Evolutionary conservation across 2,113 vertebrate species (phyloP).

Genomic region (Caloenas nicobarica): DNA sequence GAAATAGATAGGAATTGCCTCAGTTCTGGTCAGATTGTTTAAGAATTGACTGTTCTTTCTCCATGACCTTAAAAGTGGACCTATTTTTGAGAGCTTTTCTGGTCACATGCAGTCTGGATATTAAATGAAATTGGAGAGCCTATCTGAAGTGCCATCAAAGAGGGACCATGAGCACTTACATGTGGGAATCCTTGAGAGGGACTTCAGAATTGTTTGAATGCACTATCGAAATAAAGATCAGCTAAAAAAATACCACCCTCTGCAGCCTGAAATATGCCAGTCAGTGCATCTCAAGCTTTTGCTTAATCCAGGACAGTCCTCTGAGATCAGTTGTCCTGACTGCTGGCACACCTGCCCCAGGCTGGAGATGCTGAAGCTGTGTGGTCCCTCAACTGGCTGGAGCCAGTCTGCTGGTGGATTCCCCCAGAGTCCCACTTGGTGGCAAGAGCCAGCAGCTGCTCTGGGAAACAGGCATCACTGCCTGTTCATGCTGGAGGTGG

Average conservation of each 20-base stretch:
- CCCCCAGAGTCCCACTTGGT: not conserved
- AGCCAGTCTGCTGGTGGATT: not conserved
- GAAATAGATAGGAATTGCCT: conserved; percentile 1
- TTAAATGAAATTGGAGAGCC: not conserved
- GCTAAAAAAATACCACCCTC: not conserved
- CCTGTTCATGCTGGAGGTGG: not conserved
- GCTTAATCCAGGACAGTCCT: not conserved
- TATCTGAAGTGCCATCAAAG: not conserved
- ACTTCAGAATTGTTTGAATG: not conserved
- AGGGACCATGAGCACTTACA: not conserved
- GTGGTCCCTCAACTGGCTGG: not conserved
- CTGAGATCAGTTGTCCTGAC: not conserved
- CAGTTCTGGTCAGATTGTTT: not conserved
- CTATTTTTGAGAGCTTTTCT: conserved; percentile 4
- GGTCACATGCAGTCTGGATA: not conserved
- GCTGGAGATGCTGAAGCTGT: not conserved
- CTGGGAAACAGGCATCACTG: not conserved
- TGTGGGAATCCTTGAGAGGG: not conserved
- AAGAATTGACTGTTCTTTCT: not conserved
- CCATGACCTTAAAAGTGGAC: not conserved
- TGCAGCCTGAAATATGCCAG: not conserved
- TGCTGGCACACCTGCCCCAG: not conserved
- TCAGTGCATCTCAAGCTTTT: not conserved
- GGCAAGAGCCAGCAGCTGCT: not conserved
- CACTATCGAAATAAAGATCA: not conserved